A percentile compares a stretch with the other conserved stretches of the same genome.
phyloP scores from a whole-genome alignment of 2,888 invertebrate species.

The Drosophila kanekoi region DNA sequence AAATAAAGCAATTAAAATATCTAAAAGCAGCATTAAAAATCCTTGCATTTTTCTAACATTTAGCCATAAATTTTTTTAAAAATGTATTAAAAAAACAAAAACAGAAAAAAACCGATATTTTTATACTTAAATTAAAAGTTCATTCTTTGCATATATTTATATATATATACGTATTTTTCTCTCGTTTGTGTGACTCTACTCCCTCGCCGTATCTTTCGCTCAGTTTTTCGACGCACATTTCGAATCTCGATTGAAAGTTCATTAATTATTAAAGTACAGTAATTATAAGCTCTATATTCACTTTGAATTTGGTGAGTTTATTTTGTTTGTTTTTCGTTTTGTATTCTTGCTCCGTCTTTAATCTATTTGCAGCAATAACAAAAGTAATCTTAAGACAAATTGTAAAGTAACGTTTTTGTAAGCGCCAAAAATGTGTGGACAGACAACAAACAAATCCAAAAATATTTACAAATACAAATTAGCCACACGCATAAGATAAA shows the following conservation, averaged over 20 bases:
- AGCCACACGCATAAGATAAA: constrained; percentile 25
- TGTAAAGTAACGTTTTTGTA: constrained; percentile 71
- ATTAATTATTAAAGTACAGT: constrained; percentile 61
- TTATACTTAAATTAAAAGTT: constrained; percentile 48
- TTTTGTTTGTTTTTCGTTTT: constrained; percentile 60
- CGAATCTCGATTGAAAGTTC: constrained; percentile 71
- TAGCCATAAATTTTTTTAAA: constrained; percentile 55
- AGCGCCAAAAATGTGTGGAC: constrained; percentile 53
- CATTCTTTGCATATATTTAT: constrained; percentile 61
- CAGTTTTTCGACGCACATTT: constrained; percentile 71
- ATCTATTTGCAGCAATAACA: constrained; percentile 73
- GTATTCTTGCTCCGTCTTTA: constrained; percentile 71
- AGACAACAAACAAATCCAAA: constrained; percentile 46
- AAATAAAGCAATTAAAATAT: constrained; percentile 65
- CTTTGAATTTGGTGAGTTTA: constrained; percentile 78
- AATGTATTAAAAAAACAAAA: constrained; percentile 46
- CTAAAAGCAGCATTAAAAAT: constrained; percentile 62
- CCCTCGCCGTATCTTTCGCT: constrained; percentile 79
- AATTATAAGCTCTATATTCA: constrained; percentile 62
- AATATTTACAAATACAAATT: constrained; percentile 36
- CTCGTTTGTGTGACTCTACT: constrained; percentile 77
- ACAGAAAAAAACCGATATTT: constrained; percentile 29
- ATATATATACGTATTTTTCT: constrained; percentile 69
- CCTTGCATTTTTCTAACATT: constrained; percentile 76
- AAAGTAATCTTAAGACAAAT: constrained; percentile 51